Percentiles rank a stretch among this genome's conserved stretches.
Conservation (phyloP, 2,113 vertebrate species). For the Dryoscopus gambensis region DNA sequence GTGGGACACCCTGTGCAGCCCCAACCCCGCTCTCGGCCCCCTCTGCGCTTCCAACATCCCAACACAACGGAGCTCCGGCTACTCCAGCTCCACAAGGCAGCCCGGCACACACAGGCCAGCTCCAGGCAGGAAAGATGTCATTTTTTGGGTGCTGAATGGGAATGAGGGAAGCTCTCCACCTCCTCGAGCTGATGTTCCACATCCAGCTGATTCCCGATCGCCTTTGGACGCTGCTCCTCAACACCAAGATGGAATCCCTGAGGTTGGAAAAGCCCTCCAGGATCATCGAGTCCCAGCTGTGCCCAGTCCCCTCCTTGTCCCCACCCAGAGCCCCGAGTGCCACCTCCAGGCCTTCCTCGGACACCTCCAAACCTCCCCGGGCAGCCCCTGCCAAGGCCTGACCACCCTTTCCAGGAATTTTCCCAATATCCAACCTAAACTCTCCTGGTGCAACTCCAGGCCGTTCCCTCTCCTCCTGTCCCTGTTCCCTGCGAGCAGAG, state of each 20-base stretch:
- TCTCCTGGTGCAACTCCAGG: not conserved
- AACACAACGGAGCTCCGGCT: accelerated
- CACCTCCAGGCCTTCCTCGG: not conserved
- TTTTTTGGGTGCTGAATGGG: not conserved
- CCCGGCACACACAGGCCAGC: accelerated
- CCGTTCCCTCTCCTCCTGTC: not conserved
- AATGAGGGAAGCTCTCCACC: not conserved
- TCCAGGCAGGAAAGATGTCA: not conserved
- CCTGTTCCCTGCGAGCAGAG: not conserved
- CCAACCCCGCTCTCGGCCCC: not conserved
- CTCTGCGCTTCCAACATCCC: not conserved
- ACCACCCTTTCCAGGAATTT: not conserved
- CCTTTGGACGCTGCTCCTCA: not conserved
- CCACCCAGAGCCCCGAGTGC: not conserved
- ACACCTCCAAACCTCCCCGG: not conserved
- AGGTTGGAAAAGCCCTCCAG: not conserved
- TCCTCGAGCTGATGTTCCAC: not conserved
- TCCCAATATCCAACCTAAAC: not conserved
- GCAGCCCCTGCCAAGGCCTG: not conserved
- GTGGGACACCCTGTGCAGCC: accelerated
- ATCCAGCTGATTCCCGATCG: accelerated
- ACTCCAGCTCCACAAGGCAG: accelerated
- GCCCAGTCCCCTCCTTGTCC: not conserved
- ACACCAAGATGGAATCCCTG: accelerated
- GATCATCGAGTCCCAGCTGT: accelerated